Base-by-base conservation (phyloP, 2,113 vertebrate genomes). In the Gyps fulvus region DNA sequence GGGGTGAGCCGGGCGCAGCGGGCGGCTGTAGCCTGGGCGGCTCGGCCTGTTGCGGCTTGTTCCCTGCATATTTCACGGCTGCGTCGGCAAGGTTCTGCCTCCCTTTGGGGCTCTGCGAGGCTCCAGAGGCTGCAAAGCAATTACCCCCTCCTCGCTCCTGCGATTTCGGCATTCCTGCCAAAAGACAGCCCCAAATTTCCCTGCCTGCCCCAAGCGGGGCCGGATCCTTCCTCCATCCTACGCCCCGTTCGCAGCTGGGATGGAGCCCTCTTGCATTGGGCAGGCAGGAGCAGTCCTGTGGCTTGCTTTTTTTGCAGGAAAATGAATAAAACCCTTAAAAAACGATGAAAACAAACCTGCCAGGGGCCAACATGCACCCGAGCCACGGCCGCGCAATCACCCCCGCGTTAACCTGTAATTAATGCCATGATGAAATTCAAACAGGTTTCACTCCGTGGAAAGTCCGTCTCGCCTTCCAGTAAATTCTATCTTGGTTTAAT, bases 241-340 rank as follows among this genome's bases (percentile, higher is more conserved):
- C 9, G 0, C 11, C 47, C 26, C 0, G 0, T 26, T 32, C 7
- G 21, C 57, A 40, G 52, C 13, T 0, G 2, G 63, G 70, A 57
- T 22, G 65, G 52, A 78, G 11, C 50, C 17, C 31, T 13, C 34
- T 26, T 3, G 7, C 11, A 9, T 0, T 1, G 7, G 8, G 16
- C 13, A 31, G 43, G 62, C 12, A 26, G 88, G 36, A 66, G 45
- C 27, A 49, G 12, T 21, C 6, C 42, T 3, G 12, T 18, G 27
- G 16, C 3, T 49, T 10, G 17, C 0, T 16, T 20, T 42, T 42
- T 73, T 43, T 9, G 5, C 29, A 3, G 6, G 12, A 15, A 80
- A 76, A 66, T 19, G 5, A 21, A 16, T 10, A 6, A 47, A 70
- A 58, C 2, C 3, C 17, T 18, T 18, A 7, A 69, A 57, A 36